Conservation (phyloP, 2,113 vertebrate genomes). For the Oxygymnocypris stewartii region DNA sequence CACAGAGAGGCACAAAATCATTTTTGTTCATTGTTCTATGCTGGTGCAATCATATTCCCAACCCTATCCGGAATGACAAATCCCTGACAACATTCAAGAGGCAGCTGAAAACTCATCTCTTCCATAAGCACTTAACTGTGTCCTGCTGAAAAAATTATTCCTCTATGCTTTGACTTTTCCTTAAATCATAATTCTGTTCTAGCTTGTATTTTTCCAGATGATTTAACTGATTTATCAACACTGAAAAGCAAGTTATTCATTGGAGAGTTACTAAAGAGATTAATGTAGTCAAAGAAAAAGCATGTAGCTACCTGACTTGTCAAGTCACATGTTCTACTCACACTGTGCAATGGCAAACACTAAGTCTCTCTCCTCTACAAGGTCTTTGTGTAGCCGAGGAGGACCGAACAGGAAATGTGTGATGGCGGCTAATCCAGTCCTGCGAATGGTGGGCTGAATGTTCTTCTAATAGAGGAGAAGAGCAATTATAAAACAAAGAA, state of each 20-base stretch:
- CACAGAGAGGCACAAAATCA: too few species aligned
- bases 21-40: too few species aligned
- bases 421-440: slow-evolving; percentile 82
- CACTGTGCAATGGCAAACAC: slow-evolving; percentile 90
- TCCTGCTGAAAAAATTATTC: too few species aligned
- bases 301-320: neutral
- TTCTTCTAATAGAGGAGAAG: slow-evolving; percentile 74
- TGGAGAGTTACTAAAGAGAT: neutral
- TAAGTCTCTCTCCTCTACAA: slow-evolving; percentile 86
- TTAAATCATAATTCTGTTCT: too few species aligned
- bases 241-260: neutral
- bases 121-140: too few species aligned
- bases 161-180: too few species aligned
- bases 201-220: too few species aligned
- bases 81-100: too few species aligned
- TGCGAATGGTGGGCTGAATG: slow-evolving; percentile 75
- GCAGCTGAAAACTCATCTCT: too few species aligned
- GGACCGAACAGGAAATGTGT: slow-evolving; percentile 83
- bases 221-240: slow-evolving; percentile 20
- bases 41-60: too few species aligned
- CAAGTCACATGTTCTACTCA: slow-evolving; percentile 69
- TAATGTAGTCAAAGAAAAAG: neutral
- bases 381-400: slow-evolving; percentile 82
- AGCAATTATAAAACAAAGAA: neutral
- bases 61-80: too few species aligned